Conservation (phyloP, 2,888 invertebrate species). For the Dermolepida albohirtum region DNA sequence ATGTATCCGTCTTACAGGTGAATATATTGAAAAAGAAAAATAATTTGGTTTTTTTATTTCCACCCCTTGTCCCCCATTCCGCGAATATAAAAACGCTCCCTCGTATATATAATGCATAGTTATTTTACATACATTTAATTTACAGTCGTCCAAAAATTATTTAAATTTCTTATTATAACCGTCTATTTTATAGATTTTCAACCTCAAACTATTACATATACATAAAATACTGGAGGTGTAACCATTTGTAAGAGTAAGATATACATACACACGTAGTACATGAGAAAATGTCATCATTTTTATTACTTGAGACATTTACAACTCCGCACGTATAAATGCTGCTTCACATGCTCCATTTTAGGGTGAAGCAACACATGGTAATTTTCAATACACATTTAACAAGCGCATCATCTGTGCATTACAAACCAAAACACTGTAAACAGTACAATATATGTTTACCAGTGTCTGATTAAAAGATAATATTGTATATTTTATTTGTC, state of each 20-base stretch:
- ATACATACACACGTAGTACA: slow-evolving; percentile 9
- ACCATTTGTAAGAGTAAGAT: not conserved
- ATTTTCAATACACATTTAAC: slow-evolving; percentile 34
- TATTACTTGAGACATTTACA: slow-evolving; percentile 33
- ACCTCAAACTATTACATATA: not conserved
- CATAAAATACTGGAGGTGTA: not conserved
- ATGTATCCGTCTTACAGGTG: too few relatives aligned
- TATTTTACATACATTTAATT: too few relatives aligned
- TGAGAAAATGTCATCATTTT: slow-evolving; percentile 30
- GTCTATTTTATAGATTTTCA: too few relatives aligned
- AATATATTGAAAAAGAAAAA: too few relatives aligned
- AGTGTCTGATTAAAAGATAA: slow-evolving; percentile 34
- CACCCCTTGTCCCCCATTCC: too few relatives aligned
- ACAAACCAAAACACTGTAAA: slow-evolving; percentile 33
- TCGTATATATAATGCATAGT: too few relatives aligned
- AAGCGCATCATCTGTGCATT: slow-evolving; percentile 33
- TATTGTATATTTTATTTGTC: slow-evolving; percentile 37
- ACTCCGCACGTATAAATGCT: slow-evolving; percentile 28
- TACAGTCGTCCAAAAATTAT: too few relatives aligned
- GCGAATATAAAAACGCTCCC: too few relatives aligned
- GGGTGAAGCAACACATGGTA: slow-evolving; percentile 39
- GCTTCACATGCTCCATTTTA: slow-evolving; percentile 42
- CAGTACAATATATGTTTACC: slow-evolving; percentile 35
- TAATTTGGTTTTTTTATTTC: too few relatives aligned
- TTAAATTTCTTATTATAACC: too few relatives aligned